Percentiles rank a stretch among this genome's conserved stretches.
These are phyloP conservation scores for Blastobasis lacticolella DNA, from an alignment of 2,888 invertebrate genomes.

Conservation along the genomic window DNA sequence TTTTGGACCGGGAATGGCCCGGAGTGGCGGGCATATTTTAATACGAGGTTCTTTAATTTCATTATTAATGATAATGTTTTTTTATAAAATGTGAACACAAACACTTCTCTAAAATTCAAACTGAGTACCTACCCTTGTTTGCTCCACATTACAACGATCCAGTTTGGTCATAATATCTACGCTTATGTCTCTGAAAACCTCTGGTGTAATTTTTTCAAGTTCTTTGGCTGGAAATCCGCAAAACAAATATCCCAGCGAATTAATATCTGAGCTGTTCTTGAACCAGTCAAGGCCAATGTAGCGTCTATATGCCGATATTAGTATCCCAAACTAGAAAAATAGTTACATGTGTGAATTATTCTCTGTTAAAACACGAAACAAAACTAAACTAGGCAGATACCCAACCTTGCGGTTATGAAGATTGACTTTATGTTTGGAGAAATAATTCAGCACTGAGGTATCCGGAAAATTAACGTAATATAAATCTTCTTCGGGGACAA, in stretches of 20 bases:
- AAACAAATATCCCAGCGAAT: conserved; percentile 52
- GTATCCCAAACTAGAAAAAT: conserved; percentile 42
- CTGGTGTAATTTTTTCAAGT: conserved; percentile 41
- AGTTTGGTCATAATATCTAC: conserved; percentile 41
- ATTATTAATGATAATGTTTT: too few relatives aligned
- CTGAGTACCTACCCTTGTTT: conserved; percentile 36
- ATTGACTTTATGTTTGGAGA: conserved; percentile 34
- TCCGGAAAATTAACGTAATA: conserved; percentile 62
- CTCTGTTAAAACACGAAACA: not conserved
- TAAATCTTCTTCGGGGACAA: conserved; percentile 61
- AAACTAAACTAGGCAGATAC: not conserved
- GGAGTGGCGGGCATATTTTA: too few relatives aligned
- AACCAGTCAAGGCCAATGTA: conserved; percentile 53
- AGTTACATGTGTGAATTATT: conserved; percentile 5
- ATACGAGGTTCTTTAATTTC: too few relatives aligned
- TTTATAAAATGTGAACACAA: too few relatives aligned
- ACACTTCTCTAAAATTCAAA: not conserved
- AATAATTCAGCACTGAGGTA: conserved; percentile 47
- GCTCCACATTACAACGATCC: conserved; percentile 38
- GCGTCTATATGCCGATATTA: conserved; percentile 53
- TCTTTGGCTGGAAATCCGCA: conserved; percentile 57
- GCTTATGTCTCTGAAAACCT: conserved; percentile 41
- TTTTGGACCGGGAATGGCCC: too few relatives aligned
- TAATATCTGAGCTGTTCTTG: conserved; percentile 40
- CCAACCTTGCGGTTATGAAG: conserved; percentile 51